phyloP scores from a whole-genome alignment of 2,888 invertebrate genomes.

The Itoplectis maculator region DNA sequence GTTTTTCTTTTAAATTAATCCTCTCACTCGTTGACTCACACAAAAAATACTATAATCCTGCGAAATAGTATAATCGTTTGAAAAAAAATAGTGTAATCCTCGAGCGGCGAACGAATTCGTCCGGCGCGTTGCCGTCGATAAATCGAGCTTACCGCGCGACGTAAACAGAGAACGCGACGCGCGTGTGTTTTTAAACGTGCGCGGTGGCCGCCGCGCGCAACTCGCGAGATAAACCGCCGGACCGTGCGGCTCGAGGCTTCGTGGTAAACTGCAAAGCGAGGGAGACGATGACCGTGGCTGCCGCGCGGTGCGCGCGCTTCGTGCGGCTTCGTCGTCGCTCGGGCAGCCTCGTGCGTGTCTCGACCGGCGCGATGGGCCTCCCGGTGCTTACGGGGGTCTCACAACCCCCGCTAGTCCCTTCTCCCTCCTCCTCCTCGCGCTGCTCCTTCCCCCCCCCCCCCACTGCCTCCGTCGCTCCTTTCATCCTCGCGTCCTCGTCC shows the following conservation, averaged over 20 bases:
- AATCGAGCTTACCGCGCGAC: neutral
- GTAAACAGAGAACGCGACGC: conserved; percentile 3
- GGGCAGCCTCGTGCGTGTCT: conserved; percentile 44
- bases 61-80: neutral
- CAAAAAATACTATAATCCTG: neutral
- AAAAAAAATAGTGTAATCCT: neutral
- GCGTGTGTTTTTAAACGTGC: conserved; percentile 1
- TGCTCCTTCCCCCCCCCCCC: conserved; percentile 1
- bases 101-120: neutral
- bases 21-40: neutral
- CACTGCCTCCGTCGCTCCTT: conserved; percentile 6
- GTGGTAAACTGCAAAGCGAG: conserved; percentile 61
- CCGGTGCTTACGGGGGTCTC: conserved; percentile 24
- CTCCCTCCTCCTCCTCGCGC: neutral
- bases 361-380: conserved; percentile 7
- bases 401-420: conserved; percentile 7
- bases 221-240: conserved; percentile 1
- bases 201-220: neutral
- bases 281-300: conserved; percentile 46
- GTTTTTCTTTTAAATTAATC: neutral
- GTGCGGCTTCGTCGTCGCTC: conserved; percentile 54
- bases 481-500: conserved; percentile 42
- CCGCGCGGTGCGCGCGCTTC: conserved; percentile 39
- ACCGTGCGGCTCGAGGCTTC: conserved; percentile 64
- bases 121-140: neutral